These are phyloP conservation scores for Andrena praecox DNA, from an alignment of 2,888 invertebrate species.

Conservation along the genomic window DNA sequence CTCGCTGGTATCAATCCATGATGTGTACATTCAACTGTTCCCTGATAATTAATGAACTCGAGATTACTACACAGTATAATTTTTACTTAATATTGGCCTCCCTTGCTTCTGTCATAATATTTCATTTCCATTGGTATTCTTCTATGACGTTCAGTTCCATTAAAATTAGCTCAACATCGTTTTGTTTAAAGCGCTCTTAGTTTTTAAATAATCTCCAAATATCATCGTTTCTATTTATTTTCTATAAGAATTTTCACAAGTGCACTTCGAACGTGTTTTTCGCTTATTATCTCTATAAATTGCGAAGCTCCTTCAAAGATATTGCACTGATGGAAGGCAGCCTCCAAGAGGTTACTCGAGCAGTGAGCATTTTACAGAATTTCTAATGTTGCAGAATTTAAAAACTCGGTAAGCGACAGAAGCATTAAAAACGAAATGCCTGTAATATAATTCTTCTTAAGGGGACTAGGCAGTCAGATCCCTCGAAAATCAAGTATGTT, in stretches of 20 bases:
- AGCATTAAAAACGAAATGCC: too few species aligned
- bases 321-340: not conserved
- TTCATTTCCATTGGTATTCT: not conserved
- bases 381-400: too few species aligned
- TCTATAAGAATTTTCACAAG: constrained; percentile 8
- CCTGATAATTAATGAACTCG: not conserved
- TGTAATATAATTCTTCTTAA: too few species aligned
- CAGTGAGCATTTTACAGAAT: not conserved
- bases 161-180: not conserved
- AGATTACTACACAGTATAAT: not conserved
- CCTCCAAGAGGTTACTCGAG: constrained; percentile 6
- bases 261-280: constrained; percentile 17
- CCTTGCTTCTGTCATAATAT: not conserved
- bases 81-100: not conserved
- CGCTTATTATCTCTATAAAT: constrained; percentile 18
- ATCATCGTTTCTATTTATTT: not conserved
- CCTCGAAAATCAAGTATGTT: too few species aligned
- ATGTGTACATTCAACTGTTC: not conserved
- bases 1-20: not conserved
- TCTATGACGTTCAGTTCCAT: not conserved
- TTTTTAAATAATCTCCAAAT: not conserved
- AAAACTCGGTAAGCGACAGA: too few species aligned
- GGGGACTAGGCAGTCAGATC: too few species aligned
- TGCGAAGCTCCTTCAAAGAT: constrained; percentile 8
- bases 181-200: not conserved